Percentiles rank a stretch among this genome's conserved stretches.
phyloP scores from a whole-genome alignment of 2,113 vertebrate genomes.

The Australoheros scitulus region DNA sequence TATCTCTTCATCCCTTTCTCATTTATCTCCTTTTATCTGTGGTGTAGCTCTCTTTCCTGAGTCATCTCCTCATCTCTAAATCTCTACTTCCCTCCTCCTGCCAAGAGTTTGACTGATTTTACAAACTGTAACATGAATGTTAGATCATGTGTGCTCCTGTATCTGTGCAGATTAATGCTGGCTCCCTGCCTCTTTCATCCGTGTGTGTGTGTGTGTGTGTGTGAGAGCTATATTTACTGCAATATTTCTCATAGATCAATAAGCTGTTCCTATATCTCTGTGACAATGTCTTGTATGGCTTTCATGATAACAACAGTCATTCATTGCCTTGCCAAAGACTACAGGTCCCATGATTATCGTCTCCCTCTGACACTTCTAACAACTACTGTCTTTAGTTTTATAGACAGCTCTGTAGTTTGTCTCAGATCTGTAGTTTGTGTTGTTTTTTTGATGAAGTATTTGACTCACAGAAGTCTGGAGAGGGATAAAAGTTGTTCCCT shows the following conservation, averaged over 20 bases:
- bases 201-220: constrained; percentile 24
- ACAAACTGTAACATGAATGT: background rate
- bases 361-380: background rate
- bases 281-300: constrained; percentile 88
- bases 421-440: background rate
- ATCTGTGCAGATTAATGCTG: background rate
- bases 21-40: constrained; percentile 50
- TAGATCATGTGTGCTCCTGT: background rate
- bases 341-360: constrained; percentile 46
- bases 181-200: background rate
- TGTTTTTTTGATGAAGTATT: constrained; percentile 4
- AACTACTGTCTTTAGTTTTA: background rate
- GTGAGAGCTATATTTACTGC: constrained; percentile 96
- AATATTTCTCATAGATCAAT: constrained; percentile 97
- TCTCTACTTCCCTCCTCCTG: constrained; percentile 33
- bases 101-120: constrained; percentile 11
- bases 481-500: constrained; percentile 8
- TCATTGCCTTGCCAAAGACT: constrained; percentile 82
- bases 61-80: constrained; percentile 45
- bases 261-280: constrained; percentile 87
- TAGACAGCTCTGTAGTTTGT: background rate
- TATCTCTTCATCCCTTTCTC: constrained; percentile 49
- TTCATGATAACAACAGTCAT: constrained; percentile 93
- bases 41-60: constrained; percentile 17
- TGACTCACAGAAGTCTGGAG: background rate